Evolutionary conservation across 2,888 invertebrate species (phyloP), one percentile per base, ranked within the genome.

Genomic region (Icerya purchasi): DNA sequence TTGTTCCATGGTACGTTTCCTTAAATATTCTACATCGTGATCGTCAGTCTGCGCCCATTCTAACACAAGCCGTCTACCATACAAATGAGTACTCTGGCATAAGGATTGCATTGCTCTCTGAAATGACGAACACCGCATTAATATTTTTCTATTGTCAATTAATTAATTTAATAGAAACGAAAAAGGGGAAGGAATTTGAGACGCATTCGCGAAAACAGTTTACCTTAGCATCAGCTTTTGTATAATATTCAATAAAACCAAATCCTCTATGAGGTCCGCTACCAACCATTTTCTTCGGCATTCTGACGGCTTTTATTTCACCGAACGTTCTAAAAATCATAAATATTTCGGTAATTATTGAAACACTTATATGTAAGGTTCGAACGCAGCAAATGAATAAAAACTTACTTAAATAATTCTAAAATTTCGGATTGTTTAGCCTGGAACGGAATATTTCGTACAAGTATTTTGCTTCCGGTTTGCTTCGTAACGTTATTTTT

Each of bases 11-110:
- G 92, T 90, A 67, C 90, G 79, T 74, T 87, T 88, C 63, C 94
- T 77, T 61, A 96, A 74, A 63, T 84, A 79, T 18, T 83, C 83
- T 5, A 96, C 77, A 63, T 81, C 80, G 69, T 87, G 86, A 57
- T 76, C 78, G 49, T 82, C 81, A 56, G 82, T 78, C 60, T 85
- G 79, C 1, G 93, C 91, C 97, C 97, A 98, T 75, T 98, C 96
- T 62, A 98, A 74, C 0, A 93, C 94, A 67, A 99, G 75, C 59
- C 96, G 78, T 65, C 97, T 78, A 1, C 97, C 97, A 72, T 92
- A 97, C 73, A 99, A 84, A 79, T 99, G 98, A 59, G 97, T 97
- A 67, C 94, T 94, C 70, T 89, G 89, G 66, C 86, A 83, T n/a
- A 96, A 71, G 0, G 90, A 84, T 64, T 91, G 86, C 72, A 94